Conservation (phyloP, 2,888 invertebrate species). For the Mellilla xanthometata region DNA sequence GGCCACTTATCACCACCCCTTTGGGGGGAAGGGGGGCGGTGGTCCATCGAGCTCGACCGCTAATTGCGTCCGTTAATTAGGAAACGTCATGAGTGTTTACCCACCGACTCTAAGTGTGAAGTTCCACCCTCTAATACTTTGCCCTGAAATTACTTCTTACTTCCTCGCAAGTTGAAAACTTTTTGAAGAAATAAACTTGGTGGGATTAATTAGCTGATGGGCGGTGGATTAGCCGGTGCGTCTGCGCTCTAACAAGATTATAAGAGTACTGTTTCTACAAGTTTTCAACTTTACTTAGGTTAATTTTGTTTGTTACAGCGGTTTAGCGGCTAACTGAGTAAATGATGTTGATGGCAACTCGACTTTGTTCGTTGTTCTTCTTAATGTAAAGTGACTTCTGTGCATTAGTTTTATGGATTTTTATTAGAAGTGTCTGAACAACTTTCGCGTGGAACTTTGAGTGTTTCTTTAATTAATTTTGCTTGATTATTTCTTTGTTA, state of each 20-base stretch:
- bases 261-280: constrained; percentile 76
- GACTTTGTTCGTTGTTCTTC: constrained; percentile 20
- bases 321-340: constrained; percentile 40
- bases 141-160: constrained; percentile 80
- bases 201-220: constrained; percentile 82
- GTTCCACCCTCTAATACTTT: constrained; percentile 73
- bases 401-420: constrained; percentile 9
- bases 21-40: constrained; percentile 18
- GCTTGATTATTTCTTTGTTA: no score
- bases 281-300: constrained; percentile 73
- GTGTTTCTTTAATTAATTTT: neutral
- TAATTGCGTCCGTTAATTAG: constrained; percentile 83
- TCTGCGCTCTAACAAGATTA: constrained; percentile 78
- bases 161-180: constrained; percentile 76
- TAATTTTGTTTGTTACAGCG: constrained; percentile 69
- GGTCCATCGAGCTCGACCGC: constrained; percentile 74
- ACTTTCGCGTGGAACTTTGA: neutral
- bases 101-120: constrained; percentile 79
- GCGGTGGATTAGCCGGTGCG: constrained; percentile 72
- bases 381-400: constrained; percentile 17
- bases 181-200: constrained; percentile 78
- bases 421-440: constrained; percentile 3
- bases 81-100: constrained; percentile 83
- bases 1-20: constrained; percentile 70
- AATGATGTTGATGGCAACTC: constrained; percentile 29